Conservation (phyloP, 2,113 vertebrate genomes). For the Vulpes lagopus region DNA sequence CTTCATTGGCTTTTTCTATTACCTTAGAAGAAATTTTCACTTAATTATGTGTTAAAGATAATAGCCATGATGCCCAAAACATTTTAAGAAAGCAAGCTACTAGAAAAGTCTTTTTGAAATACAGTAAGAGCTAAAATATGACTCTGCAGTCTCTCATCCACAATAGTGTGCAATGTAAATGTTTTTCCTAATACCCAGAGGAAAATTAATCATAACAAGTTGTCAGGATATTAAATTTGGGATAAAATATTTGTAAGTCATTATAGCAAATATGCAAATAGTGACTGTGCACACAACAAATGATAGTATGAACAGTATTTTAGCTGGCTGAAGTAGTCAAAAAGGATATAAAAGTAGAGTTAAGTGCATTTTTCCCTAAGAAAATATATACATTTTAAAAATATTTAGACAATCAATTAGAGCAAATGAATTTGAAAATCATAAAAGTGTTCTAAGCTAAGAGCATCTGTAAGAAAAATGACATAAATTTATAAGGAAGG, state of each 20-base stretch:
- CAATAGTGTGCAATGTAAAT: not conserved
- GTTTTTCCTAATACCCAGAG: not conserved
- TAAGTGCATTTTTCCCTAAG: not conserved
- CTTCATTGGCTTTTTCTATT: not conserved
- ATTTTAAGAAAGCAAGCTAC: not conserved
- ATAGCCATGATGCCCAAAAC: not conserved
- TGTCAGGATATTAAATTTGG: slow-evolving; percentile 33
- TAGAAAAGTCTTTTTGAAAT: not conserved
- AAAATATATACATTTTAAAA: not conserved
- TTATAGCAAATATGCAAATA: not conserved
- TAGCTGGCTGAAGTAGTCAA: not conserved
- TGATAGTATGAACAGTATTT: not conserved
- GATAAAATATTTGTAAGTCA: slow-evolving; percentile 11
- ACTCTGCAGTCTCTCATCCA: not conserved
- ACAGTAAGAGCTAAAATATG: not conserved
- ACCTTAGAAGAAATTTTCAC: not conserved
- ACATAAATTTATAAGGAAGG: not conserved
- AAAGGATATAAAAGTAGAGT: not conserved
- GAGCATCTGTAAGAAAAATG: not conserved
- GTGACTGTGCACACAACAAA: not conserved
- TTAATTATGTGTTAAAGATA: not conserved
- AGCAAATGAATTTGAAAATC: not conserved
- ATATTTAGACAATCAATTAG: not conserved
- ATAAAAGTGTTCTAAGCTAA: not conserved
- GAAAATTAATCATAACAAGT: not conserved